Evolutionary conservation across 1,140 invertebrate species (phyloP).

Genomic region (Ceratoteleas bidentatus): DNA sequence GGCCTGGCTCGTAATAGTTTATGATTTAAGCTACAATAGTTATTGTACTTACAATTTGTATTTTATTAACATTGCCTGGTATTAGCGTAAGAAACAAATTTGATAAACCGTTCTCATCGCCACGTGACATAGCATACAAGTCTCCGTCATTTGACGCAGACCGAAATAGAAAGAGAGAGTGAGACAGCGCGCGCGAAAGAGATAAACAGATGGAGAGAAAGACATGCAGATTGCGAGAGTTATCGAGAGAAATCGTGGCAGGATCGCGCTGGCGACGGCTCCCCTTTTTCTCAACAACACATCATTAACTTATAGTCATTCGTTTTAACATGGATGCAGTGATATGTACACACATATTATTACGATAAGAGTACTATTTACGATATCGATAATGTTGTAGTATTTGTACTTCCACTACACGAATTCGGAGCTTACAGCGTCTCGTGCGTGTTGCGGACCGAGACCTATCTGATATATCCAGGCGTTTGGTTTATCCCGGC

Average conservation of each 20-base stretch:
- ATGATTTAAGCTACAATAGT: conserved; percentile 81
- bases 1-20: conserved; percentile 77
- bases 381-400: conserved; percentile 45
- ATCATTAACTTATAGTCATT: conserved; percentile 63
- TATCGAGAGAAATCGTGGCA: conserved; percentile 12
- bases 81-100: conserved; percentile 59
- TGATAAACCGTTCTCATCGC: conserved; percentile 50
- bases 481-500: conserved; percentile 15
- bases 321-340: conserved; percentile 65
- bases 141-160: too few relatives aligned
- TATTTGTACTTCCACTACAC: conserved; percentile 49
- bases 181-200: too few relatives aligned
- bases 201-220: too few relatives aligned
- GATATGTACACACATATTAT: conserved; percentile 61
- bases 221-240: too few relatives aligned
- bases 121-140: conserved; percentile 50
- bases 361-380: conserved; percentile 52
- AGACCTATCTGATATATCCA: conserved; percentile 31
- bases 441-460: conserved; percentile 14
- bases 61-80: conserved; percentile 76
- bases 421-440: conserved; percentile 43
- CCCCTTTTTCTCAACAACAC: conserved; percentile 41
- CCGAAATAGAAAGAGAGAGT: too few relatives aligned
- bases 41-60: conserved; percentile 81
- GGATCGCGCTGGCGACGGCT: conserved; percentile 28